Percentiles rank a stretch among this genome's conserved stretches.
phyloP scores from a whole-genome alignment of 23 tunicate species.

The Styela clava region DNA sequence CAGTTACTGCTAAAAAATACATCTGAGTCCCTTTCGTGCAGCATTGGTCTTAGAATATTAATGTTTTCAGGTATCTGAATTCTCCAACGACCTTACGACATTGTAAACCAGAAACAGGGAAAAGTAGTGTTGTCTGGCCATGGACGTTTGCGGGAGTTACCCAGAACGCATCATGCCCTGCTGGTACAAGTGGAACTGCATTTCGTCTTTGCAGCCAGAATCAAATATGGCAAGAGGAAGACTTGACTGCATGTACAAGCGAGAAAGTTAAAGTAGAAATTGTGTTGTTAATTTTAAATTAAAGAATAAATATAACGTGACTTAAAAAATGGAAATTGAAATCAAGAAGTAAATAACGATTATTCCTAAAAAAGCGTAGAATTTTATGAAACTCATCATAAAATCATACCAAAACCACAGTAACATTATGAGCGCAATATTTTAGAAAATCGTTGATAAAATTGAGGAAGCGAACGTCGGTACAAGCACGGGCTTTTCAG shows the following conservation, averaged over 20 bases:
- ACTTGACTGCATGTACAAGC: slow-evolving; percentile 42
- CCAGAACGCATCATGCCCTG: slow-evolving; percentile 55
- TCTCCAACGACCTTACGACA: slow-evolving; percentile 33
- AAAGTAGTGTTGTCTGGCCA: slow-evolving; percentile 31
- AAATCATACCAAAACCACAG: too few species aligned
- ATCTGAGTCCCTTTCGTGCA: too few species aligned
- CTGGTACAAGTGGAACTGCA: slow-evolving; percentile 41
- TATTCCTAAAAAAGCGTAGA: too few species aligned
- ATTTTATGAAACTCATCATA: too few species aligned
- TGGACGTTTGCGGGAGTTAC: slow-evolving; percentile 34
- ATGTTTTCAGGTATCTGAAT: slow-evolving; percentile 43
- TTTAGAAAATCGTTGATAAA: slow-evolving; percentile 10
- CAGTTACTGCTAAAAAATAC: too few species aligned
- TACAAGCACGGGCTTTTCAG: not conserved
- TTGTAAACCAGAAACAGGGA: slow-evolving; percentile 36
- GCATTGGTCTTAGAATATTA: too few species aligned
- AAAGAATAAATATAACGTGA: not conserved
- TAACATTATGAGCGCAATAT: too few species aligned
- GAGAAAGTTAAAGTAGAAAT: not conserved
- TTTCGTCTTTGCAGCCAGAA: slow-evolving; percentile 63
- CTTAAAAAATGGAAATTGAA: too few species aligned
- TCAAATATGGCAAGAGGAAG: slow-evolving; percentile 60
- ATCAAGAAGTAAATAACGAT: too few species aligned
- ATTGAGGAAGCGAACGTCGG: not conserved
- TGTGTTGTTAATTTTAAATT: slow-evolving; percentile 20